A percentile compares a stretch with the other conserved stretches of the same genome.
Evolutionary conservation across 2,888 invertebrate species (phyloP).

Genomic region (Pollenia labialis): DNA sequence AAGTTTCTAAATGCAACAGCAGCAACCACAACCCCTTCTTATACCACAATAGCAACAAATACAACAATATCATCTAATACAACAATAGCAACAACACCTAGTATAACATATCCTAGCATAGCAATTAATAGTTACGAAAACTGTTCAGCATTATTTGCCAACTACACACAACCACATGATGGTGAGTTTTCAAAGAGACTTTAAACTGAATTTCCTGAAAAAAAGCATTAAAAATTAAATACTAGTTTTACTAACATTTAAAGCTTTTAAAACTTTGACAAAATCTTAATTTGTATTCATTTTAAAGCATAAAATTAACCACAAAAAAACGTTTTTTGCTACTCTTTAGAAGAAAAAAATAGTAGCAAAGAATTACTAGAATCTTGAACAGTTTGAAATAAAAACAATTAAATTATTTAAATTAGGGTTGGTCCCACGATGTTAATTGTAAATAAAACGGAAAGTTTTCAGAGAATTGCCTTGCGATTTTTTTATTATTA

Average conservation of each 20-base stretch:
- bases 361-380: too few relatives aligned
- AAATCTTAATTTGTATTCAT: too few relatives aligned
- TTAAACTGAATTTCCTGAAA: neutral
- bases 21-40: conserved; percentile 33
- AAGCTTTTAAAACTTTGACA: too few relatives aligned
- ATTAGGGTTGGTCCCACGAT: neutral
- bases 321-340: too few relatives aligned
- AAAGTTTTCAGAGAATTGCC: too few relatives aligned
- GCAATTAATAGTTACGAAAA: conserved; percentile 78
- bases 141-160: conserved; percentile 80
- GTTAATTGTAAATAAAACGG: too few relatives aligned
- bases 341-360: too few relatives aligned
- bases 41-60: conserved; percentile 40
- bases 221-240: neutral
- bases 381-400: too few relatives aligned
- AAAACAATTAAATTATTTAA: neutral
- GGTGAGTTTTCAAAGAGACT: conserved; percentile 74
- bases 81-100: conserved; percentile 62
- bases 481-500: too few relatives aligned
- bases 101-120: conserved; percentile 76
- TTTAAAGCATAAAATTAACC: too few relatives aligned
- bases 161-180: conserved; percentile 79
- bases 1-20: conserved; percentile 62
- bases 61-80: conserved; percentile 40
- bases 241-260: conserved; percentile 2